A percentile compares a stretch with the other conserved stretches of the same genome.
phyloP scores from a whole-genome alignment of 1,140 invertebrate genomes.

The Popillia japonica region DNA sequence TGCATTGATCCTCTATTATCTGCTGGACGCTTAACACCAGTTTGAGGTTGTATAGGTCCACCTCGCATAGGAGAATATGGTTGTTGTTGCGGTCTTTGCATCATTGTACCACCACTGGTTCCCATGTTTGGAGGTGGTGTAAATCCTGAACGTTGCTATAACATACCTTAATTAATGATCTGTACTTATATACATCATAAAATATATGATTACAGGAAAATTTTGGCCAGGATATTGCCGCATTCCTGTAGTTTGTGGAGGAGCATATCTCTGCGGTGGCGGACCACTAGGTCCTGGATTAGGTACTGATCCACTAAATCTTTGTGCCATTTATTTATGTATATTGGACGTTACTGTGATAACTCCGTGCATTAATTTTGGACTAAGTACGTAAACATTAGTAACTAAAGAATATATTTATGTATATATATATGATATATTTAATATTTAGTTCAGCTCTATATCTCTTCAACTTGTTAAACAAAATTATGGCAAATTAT shows the following conservation, averaged over 20 bases:
- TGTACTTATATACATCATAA: conserved; percentile 36
- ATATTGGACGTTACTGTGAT: background rate
- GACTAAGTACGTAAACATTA: background rate
- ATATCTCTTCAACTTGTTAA: too few species aligned
- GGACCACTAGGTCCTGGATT: conserved; percentile 65
- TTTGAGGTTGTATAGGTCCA: conserved; percentile 64
- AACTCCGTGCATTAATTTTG: background rate
- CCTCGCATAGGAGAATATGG: conserved; percentile 68
- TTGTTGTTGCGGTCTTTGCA: conserved; percentile 65
- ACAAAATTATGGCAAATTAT: too few species aligned
- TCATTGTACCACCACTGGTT: conserved; percentile 66
- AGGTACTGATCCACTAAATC: conserved; percentile 68
- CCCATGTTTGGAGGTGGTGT: conserved; percentile 66
- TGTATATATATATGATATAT: too few species aligned
- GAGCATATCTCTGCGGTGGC: conserved; percentile 68
- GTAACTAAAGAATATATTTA: too few species aligned
- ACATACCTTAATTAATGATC: conserved; percentile 10
- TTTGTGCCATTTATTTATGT: conserved; percentile 65
- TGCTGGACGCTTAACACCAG: conserved; percentile 67
- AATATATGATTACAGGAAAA: conserved; percentile 65
- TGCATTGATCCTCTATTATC: conserved; percentile 70
- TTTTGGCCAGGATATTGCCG: conserved; percentile 69
- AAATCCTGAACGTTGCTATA: conserved; percentile 59
- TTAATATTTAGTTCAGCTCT: too few species aligned
- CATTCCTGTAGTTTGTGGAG: conserved; percentile 67